Conservation (phyloP, 1,140 invertebrate genomes). For the Leucophenga varia region DNA sequence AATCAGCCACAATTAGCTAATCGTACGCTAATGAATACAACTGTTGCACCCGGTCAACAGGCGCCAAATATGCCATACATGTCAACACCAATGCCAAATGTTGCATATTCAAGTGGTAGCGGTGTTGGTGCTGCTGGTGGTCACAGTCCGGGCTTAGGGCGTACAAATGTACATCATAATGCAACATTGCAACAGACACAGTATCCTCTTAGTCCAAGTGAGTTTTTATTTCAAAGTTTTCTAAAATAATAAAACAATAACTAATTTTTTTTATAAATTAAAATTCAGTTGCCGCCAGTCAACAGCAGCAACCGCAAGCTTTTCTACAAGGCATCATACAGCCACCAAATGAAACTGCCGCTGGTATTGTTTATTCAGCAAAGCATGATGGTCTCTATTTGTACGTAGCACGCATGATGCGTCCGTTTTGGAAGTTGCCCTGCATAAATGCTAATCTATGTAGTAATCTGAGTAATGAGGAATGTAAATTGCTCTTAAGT, state of each 20-base stretch:
- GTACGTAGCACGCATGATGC: slow-evolving; percentile 81
- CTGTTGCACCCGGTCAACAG: slow-evolving; percentile 19
- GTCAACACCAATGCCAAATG: slow-evolving; percentile 49
- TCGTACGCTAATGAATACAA: slow-evolving; percentile 10
- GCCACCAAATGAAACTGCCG: slow-evolving; percentile 20
- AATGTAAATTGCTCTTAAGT: slow-evolving; percentile 58
- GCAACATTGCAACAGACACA: slow-evolving; percentile 13
- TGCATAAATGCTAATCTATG: slow-evolving; percentile 61
- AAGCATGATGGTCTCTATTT: slow-evolving; percentile 94
- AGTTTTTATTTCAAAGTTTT: slow-evolving; percentile 13
- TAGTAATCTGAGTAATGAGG: slow-evolving; percentile 58
- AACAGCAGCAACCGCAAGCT: slow-evolving; percentile 38
- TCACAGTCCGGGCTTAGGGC: background rate
- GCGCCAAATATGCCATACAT: slow-evolving; percentile 20
- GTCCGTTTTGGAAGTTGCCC: slow-evolving; percentile 76
- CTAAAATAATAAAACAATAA: too few species aligned
- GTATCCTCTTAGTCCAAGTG: slow-evolving; percentile 45
- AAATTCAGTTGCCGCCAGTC: slow-evolving; percentile 21
- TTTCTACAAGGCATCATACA: too few species aligned
- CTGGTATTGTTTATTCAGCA: slow-evolving; percentile 56
- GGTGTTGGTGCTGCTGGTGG: background rate
- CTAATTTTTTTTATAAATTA: too few species aligned
- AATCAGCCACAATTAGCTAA: slow-evolving; percentile 25
- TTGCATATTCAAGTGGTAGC: too few species aligned
- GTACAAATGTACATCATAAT: slow-evolving; percentile 2